Conservation (phyloP, 2,797 vertebrate genomes). For the Argentina silus region DNA sequence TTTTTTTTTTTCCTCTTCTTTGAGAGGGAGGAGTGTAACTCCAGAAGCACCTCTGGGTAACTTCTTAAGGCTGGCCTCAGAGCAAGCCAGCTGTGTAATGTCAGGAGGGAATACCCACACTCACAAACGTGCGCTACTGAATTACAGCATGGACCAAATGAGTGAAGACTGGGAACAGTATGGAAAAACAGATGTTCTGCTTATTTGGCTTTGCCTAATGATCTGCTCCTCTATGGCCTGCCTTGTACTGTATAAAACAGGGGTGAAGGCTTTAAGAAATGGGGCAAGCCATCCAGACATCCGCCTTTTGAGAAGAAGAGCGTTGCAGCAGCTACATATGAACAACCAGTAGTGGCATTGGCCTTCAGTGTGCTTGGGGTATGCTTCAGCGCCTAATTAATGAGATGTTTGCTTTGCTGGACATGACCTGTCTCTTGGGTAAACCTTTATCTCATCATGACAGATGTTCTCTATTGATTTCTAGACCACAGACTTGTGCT, state of each 20-base stretch:
- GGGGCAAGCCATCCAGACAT: slow-evolving; percentile 50
- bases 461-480: slow-evolving; percentile 75
- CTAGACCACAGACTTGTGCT: slow-evolving; percentile 38
- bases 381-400: slow-evolving; percentile 56
- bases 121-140: slow-evolving; percentile 57
- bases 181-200: slow-evolving; percentile 66
- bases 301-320: slow-evolving; percentile 20
- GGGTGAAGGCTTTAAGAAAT: slow-evolving; percentile 43
- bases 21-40: slow-evolving; percentile 54
- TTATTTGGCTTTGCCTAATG: slow-evolving; percentile 61
- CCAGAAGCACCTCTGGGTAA: slow-evolving; percentile 69
- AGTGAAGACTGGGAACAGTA: slow-evolving; percentile 58
- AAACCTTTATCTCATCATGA: slow-evolving; percentile 61
- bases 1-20: slow-evolving; percentile 9
- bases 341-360: slow-evolving; percentile 38
- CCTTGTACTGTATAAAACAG: slow-evolving; percentile 46
- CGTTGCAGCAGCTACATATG: slow-evolving; percentile 1
- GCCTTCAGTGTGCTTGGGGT: slow-evolving; percentile 30
- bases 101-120: slow-evolving; percentile 59
- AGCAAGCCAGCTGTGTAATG: slow-evolving; percentile 69
- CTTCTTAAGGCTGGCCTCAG: slow-evolving; percentile 52
- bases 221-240: slow-evolving; percentile 49
- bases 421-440: slow-evolving; percentile 58
- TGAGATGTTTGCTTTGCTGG: slow-evolving; percentile 56
- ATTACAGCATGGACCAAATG: slow-evolving; percentile 57